A percentile compares a stretch with the other conserved stretches of the same genome.
These are phyloP conservation scores for Stenotaenia linearis DNA, from an alignment of 2,888 invertebrate species.

Conservation along the genomic window DNA sequence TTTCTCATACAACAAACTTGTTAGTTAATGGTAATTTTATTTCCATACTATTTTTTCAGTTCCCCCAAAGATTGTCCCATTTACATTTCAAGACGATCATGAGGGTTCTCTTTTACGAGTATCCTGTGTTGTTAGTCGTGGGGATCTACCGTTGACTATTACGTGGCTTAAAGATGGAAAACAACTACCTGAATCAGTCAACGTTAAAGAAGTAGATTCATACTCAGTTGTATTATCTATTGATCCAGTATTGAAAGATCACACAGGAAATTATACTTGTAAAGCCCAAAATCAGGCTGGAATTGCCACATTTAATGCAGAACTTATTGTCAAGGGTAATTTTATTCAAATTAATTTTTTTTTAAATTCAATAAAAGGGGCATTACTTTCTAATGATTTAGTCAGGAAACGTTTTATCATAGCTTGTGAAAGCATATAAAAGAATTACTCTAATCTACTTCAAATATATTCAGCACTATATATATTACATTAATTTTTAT, in stretches of 20 bases:
- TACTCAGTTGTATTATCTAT: constrained; percentile 6
- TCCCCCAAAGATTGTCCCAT: constrained; percentile 27
- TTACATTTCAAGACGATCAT: constrained; percentile 21
- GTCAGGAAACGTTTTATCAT: too few species aligned
- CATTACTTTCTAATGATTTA: too few species aligned
- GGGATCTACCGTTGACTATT: not conserved
- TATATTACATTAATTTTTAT: too few species aligned
- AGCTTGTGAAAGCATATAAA: too few species aligned
- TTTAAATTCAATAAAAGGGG: too few species aligned
- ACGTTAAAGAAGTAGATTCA: not conserved
- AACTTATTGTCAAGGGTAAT: constrained; percentile 21
- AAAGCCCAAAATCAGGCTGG: constrained; percentile 1
- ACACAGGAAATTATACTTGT: not conserved
- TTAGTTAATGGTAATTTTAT: constrained; percentile 6
- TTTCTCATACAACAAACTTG: not conserved
- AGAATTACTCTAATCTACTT: too few species aligned
- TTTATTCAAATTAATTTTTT: not conserved
- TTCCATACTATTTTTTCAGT: not conserved
- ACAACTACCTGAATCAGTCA: not conserved
- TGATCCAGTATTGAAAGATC: not conserved
- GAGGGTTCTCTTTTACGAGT: not conserved
- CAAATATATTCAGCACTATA: too few species aligned
- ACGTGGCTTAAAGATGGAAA: constrained; percentile 26
- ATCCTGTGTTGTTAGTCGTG: not conserved
- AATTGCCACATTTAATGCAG: not conserved